Evolutionary conservation across 2,113 vertebrate genomes (phyloP).

Genomic region (Notechis scutatus): DNA sequence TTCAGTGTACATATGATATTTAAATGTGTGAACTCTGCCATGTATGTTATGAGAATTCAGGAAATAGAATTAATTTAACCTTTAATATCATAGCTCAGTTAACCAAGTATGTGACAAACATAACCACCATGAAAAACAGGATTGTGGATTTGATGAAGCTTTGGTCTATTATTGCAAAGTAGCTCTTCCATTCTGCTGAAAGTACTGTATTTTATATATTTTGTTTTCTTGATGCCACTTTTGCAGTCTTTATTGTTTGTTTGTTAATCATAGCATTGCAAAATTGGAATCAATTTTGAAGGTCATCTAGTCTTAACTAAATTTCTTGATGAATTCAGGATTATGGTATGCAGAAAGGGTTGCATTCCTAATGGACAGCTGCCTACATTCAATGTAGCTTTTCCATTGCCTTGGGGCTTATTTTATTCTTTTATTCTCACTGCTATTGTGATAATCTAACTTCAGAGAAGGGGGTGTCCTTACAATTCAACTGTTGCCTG

Average conservation of each 20-base stretch:
- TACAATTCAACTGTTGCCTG: neutral
- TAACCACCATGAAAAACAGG: neutral
- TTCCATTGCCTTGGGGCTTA: neutral
- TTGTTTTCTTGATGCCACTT: neutral
- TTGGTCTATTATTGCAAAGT: neutral
- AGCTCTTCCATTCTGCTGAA: neutral
- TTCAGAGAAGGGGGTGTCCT: neutral
- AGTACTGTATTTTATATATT: neutral
- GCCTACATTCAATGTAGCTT: neutral
- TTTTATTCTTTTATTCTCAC: neutral
- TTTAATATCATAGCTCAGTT: neutral
- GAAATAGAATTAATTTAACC: neutral
- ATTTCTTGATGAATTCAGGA: neutral
- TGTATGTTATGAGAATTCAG: neutral
- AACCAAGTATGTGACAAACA: neutral
- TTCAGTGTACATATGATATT: neutral
- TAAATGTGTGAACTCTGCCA: neutral
- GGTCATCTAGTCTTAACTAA: neutral
- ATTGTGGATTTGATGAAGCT: neutral
- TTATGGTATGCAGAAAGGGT: neutral
- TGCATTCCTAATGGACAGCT: neutral
- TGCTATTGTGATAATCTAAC: neutral
- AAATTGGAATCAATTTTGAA: neutral
- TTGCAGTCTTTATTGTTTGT: neutral
- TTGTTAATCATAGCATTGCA: neutral